phyloP scores from a whole-genome alignment of 2,797 vertebrate species.

The Alfaro cultratus region DNA sequence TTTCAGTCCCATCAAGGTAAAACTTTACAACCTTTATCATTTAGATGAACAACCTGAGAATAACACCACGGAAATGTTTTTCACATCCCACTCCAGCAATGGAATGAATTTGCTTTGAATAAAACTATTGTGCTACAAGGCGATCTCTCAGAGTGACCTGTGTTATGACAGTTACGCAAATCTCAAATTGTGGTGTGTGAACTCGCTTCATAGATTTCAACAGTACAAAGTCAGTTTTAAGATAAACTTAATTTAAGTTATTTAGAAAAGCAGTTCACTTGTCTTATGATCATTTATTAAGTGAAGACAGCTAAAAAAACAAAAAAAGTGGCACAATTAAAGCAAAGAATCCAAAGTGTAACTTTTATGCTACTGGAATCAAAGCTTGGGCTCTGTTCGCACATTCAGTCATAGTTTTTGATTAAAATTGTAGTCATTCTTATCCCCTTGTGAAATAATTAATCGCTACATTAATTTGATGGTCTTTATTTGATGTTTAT shows the following conservation, averaged over 20 bases:
- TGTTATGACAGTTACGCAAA: not conserved
- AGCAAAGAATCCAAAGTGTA: not conserved
- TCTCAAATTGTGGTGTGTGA: not conserved
- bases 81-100: not conserved
- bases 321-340: not conserved
- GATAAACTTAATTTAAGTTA: not conserved
- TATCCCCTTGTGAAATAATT: constrained; percentile 39
- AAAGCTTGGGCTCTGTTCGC: constrained; percentile 27
- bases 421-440: not conserved
- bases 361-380: constrained; percentile 44
- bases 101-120: not conserved
- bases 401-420: constrained; percentile 24
- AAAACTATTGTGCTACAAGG: not conserved
- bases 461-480: constrained; percentile 23
- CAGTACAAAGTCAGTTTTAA: not conserved
- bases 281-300: constrained; percentile 6
- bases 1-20: not conserved
- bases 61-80: not conserved
- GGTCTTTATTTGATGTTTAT: constrained; percentile 13
- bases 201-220: not conserved
- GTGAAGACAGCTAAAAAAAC: constrained; percentile 1
- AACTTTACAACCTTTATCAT: not conserved
- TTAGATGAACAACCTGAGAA: not conserved
- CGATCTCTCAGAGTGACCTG: not conserved
- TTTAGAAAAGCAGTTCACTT: not conserved